Percentiles rank a stretch among this genome's conserved stretches.
phyloP scores from a whole-genome alignment of 2,888 invertebrate genomes.

The Idaea biselata region DNA sequence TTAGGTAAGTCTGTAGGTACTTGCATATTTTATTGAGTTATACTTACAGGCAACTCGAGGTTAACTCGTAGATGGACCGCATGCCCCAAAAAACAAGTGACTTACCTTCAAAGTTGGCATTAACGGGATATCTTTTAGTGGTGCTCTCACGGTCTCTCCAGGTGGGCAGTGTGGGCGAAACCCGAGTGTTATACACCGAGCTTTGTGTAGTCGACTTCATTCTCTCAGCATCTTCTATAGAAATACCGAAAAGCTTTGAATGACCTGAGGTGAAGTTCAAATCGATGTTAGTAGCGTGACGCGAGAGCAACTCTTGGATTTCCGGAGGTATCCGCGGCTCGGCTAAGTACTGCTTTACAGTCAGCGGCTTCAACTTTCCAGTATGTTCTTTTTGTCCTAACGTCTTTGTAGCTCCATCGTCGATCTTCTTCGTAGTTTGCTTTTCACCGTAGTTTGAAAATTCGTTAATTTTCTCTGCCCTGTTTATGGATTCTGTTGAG shows the following conservation, averaged over 20 bases:
- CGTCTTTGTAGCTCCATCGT: slow-evolving; percentile 33
- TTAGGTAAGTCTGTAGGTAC: not conserved
- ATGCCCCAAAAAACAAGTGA: slow-evolving; percentile 33
- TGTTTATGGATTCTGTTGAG: slow-evolving; percentile 49
- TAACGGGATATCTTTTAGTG: slow-evolving; percentile 68
- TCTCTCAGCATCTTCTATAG: slow-evolving; percentile 81
- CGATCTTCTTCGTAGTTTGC: slow-evolving; percentile 36
- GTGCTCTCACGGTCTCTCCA: slow-evolving; percentile 68
- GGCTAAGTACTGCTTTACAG: slow-evolving; percentile 28
- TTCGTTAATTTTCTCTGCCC: slow-evolving; percentile 58
- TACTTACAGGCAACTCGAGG: slow-evolving; percentile 4
- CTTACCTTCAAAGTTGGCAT: slow-evolving; percentile 69
- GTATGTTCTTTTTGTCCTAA: slow-evolving; percentile 35
- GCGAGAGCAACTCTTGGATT: slow-evolving; percentile 45
- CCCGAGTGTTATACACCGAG: slow-evolving; percentile 74
- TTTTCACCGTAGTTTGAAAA: slow-evolving; percentile 50
- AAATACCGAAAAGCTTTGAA: slow-evolving; percentile 82
- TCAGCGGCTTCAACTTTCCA: slow-evolving; percentile 23
- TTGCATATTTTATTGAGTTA: not conserved
- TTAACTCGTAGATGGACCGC: slow-evolving; percentile 33
- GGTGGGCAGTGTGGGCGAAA: slow-evolving; percentile 83
- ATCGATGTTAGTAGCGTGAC: slow-evolving; percentile 35
- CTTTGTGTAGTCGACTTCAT: slow-evolving; percentile 75
- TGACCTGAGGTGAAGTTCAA: slow-evolving; percentile 81
- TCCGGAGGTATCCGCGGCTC: slow-evolving; percentile 41